Base-by-base conservation (phyloP, 2,888 invertebrate species). In the Nomada lathburiana region DNA sequence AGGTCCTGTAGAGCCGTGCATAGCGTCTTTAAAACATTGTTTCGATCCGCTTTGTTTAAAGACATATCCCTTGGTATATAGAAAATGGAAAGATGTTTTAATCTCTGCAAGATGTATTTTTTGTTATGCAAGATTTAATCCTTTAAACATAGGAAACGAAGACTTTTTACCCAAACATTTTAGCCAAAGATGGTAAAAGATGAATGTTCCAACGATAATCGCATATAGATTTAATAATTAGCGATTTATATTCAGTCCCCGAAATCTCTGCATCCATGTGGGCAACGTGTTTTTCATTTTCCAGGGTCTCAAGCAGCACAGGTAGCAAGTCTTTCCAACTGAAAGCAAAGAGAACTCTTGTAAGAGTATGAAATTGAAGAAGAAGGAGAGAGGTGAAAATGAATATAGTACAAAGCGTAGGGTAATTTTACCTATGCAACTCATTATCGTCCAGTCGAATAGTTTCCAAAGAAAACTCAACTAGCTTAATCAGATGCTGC, bases 261-360 rank as follows among this genome's bases (percentile, higher is more conserved):
- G 95, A 92, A 92, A 96, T 94, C 83, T 96, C 95, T 0, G 94
- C 93, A 26, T 96, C 96, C 87, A 95, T 95, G 89, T 95, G 94
- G 80, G 94, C 95, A 2, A 97, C 92, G 16, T 90, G 93, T 76
- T 95, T 95, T 77, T 95, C 94, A 23, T 95, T 94, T 9, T 94
- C 94, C 50, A 97, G 85, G 0, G 95, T 93, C 89, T 95, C 95
- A 57, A 96, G 89, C 78, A 96, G 93, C 81, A 96, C 95, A 20
- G 97, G 97, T 4, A 97, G 91, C 0, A 97, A 90, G 84, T 96
- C 96, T 85, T 96, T 95, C 97, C 97, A 97, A 85, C 96, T 96
- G 87, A 55, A 80, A 82, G 2, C 18, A 42, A 13, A 5, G 10
- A 20, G 18, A 13, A 2, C 13, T 16, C 11, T 7, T 36, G 20